A percentile compares a stretch with the other conserved stretches of the same genome.
These are phyloP conservation scores for Apoda limacodes DNA, from an alignment of 2,888 invertebrate species.

Conservation along the genomic window DNA sequence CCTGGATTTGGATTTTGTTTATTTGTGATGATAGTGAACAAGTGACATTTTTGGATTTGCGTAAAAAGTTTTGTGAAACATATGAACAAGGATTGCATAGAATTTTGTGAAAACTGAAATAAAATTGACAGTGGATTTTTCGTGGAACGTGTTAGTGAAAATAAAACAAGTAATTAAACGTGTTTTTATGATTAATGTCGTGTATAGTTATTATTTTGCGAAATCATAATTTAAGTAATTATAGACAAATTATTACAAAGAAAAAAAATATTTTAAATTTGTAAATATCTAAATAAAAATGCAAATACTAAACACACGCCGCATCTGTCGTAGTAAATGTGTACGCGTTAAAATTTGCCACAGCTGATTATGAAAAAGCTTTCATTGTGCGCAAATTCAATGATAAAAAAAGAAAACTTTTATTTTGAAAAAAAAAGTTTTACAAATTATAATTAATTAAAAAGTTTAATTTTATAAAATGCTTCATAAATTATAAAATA, in stretches of 20 bases:
- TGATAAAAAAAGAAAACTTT: too few species aligned
- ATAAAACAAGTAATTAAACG: conserved; percentile 43
- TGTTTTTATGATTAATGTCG: conserved; percentile 28
- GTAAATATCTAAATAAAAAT: conserved; percentile 2
- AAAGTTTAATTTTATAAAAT: too few species aligned
- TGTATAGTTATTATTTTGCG: conserved; percentile 26
- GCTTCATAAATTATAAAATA: too few species aligned
- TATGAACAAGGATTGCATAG: conserved; percentile 49
- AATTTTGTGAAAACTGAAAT: conserved; percentile 26
- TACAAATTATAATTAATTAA: too few species aligned
- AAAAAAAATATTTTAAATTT: background rate
- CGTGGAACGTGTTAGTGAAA: conserved; percentile 33
- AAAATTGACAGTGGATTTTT: conserved; percentile 33
- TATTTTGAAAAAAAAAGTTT: too few species aligned
- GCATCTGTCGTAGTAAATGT: background rate
- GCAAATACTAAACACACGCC: conserved; percentile 2
- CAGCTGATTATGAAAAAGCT: conserved; percentile 33
- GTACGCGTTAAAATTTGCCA: conserved; percentile 31
- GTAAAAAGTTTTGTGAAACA: conserved; percentile 58
- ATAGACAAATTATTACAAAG: too few species aligned
- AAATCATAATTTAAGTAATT: conserved; percentile 17
- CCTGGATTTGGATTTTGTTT: conserved; percentile 51
- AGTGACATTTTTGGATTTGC: conserved; percentile 50
- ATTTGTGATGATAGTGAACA: conserved; percentile 46
- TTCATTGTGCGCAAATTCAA: conserved; percentile 10